Evolutionary conservation across 2,797 vertebrate genomes (phyloP).

Genomic region (Antrozous pallidus): DNA sequence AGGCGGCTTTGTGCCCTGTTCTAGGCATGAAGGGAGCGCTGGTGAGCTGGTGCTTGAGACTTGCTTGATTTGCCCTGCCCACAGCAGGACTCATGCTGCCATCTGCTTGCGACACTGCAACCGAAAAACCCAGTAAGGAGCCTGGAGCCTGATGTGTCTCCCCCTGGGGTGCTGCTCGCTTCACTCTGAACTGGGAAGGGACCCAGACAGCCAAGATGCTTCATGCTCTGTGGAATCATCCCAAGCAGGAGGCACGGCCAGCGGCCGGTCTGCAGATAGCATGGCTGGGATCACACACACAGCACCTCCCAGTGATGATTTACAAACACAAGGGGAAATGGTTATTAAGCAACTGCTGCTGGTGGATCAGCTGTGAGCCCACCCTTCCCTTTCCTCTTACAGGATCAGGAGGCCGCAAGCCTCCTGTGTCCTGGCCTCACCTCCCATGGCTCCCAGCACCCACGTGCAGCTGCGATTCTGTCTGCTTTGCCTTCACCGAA

Average conservation of each 20-base stretch:
- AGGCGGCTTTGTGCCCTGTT: neutral
- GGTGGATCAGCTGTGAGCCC: neutral
- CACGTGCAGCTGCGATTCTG: too few relatives aligned
- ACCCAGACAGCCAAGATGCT: neutral
- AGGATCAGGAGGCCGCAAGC: neutral
- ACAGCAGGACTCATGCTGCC: slow-evolving; percentile 45
- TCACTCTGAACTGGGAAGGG: neutral
- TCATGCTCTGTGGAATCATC: neutral
- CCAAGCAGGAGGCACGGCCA: neutral
- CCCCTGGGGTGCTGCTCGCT: neutral
- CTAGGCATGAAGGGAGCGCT: neutral
- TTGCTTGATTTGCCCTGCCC: neutral
- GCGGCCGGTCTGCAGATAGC: neutral
- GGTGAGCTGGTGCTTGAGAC: neutral
- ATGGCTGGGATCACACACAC: neutral
- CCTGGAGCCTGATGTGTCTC: neutral
- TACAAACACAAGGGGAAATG: slow-evolving; percentile 1
- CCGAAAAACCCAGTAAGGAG: neutral
- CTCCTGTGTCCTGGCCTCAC: neutral
- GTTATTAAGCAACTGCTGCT: neutral
- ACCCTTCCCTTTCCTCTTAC: neutral
- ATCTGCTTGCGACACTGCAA: slow-evolving; percentile 48
- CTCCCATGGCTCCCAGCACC: neutral
- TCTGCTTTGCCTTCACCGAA: neutral
- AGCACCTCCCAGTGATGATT: neutral